These are phyloP conservation scores for Sus cebifrons DNA, from an alignment of 2,797 vertebrate species.

Conservation along the genomic window DNA sequence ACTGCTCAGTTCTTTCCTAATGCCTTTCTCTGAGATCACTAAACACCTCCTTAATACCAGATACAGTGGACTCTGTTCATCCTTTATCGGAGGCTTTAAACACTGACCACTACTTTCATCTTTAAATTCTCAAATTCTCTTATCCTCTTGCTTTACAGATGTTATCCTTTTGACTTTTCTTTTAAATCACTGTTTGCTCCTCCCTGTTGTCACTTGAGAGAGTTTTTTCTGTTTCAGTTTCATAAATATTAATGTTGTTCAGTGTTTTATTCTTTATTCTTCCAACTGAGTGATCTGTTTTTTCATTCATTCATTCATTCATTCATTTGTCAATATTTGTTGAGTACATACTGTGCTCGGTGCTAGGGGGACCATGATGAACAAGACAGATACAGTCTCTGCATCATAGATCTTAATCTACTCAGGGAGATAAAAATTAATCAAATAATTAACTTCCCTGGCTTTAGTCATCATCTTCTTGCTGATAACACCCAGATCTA, in stretches of 20 bases:
- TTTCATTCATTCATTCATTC: neutral
- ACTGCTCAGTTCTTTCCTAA: neutral
- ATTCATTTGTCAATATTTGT: neutral
- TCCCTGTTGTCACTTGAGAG: neutral
- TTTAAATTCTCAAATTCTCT: neutral
- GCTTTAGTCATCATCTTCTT: constrained; percentile 19
- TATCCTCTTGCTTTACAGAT: neutral
- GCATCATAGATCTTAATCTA: neutral
- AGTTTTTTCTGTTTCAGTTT: constrained; percentile 4
- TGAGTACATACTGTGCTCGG: neutral
- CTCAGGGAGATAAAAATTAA: neutral
- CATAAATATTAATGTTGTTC: constrained; percentile 19
- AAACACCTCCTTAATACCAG: neutral
- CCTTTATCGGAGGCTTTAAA: neutral
- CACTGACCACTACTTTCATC: neutral
- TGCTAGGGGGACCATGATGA: constrained; percentile 8
- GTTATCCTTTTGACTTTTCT: neutral
- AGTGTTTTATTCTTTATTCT: neutral
- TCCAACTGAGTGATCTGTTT: neutral
- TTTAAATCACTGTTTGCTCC: neutral
- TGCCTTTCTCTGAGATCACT: neutral
- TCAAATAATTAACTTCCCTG: neutral
- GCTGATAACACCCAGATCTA: neutral
- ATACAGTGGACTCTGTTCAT: neutral
- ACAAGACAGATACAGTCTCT: neutral